These are phyloP conservation scores for Lathamus discolor DNA, from an alignment of 2,113 vertebrate species.

Conservation along the genomic window DNA sequence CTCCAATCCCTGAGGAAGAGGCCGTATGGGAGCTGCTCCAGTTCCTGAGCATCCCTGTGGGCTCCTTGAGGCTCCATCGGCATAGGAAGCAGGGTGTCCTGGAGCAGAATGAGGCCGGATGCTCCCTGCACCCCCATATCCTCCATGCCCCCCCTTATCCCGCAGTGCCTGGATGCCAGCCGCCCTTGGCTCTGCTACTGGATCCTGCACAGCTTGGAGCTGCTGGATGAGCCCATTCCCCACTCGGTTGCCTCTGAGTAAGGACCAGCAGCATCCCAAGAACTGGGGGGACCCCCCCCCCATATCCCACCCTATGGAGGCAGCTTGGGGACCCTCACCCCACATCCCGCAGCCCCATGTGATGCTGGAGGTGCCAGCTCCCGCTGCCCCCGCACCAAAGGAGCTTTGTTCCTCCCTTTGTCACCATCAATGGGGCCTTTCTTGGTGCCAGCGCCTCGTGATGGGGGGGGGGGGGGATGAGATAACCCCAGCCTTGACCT, in stretches of 20 bases:
- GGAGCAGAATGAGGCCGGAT: too few relatives aligned
- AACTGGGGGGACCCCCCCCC: too few relatives aligned
- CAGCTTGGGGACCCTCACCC: not conserved
- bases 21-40: not conserved
- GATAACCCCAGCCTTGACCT: not conserved
- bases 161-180: slow-evolving; percentile 94
- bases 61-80: too few relatives aligned
- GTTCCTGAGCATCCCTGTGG: not conserved
- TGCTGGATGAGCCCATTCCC: slow-evolving; percentile 89
- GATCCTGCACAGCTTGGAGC: slow-evolving; percentile 96
- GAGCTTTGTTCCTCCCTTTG: slow-evolving; percentile 68
- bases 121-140: not conserved
- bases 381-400: slow-evolving; percentile 57
- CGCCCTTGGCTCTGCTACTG: slow-evolving; percentile 98
- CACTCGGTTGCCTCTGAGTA: slow-evolving; percentile 86
- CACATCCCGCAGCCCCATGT: not conserved
- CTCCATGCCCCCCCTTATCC: not conserved
- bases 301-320: too few relatives aligned
- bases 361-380: slow-evolving; percentile 7
- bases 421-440: slow-evolving; percentile 70
- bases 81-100: not conserved
- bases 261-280: slow-evolving; percentile 27
- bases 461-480: not conserved
- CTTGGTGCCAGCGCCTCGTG: slow-evolving; percentile 66
- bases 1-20: too few relatives aligned